A percentile compares a stretch with the other conserved stretches of the same genome.
Conservation (phyloP, 1,140 invertebrate species). For the Drosophila kurseongensis region DNA sequence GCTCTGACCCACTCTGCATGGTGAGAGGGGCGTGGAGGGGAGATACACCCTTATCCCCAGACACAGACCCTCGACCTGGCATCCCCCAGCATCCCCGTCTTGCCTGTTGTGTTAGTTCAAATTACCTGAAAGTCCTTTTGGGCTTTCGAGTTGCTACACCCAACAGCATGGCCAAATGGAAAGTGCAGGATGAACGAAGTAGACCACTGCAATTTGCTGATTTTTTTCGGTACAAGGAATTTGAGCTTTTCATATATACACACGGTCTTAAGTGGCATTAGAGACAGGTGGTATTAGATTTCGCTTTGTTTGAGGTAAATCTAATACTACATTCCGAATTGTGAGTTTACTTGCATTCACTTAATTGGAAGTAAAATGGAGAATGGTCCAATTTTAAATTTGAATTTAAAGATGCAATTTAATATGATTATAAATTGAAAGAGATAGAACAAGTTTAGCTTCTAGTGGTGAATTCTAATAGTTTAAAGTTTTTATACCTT, state of each 20-base stretch:
- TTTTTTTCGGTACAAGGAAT: slow-evolving; percentile 31
- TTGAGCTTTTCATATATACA: slow-evolving; percentile 33
- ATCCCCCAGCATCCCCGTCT: neutral
- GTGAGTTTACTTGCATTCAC: neutral
- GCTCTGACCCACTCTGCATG: slow-evolving; percentile 44
- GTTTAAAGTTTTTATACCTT: no score
- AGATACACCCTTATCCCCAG: slow-evolving; percentile 30
- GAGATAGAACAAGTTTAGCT: neutral
- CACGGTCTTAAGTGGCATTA: slow-evolving; percentile 36
- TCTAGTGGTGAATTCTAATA: no score
- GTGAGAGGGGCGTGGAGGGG: neutral
- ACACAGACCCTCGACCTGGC: slow-evolving; percentile 10
- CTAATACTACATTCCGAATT: neutral
- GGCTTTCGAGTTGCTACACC: slow-evolving; percentile 52
- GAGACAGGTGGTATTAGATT: slow-evolving; percentile 20
- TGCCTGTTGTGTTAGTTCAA: slow-evolving; percentile 63
- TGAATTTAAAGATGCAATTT: no score
- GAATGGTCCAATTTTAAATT: no score
- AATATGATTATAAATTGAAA: neutral
- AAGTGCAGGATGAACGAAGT: neutral
- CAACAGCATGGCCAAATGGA: slow-evolving; percentile 12
- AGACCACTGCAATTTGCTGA: slow-evolving; percentile 48
- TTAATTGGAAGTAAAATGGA: slow-evolving; percentile 6
- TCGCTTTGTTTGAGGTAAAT: slow-evolving; percentile 8
- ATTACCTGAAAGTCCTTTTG: slow-evolving; percentile 73